Evolutionary conservation across 2,888 invertebrate genomes (phyloP), one percentile per base, ranked within the genome.

Genomic region (Deroplatys truncata): DNA sequence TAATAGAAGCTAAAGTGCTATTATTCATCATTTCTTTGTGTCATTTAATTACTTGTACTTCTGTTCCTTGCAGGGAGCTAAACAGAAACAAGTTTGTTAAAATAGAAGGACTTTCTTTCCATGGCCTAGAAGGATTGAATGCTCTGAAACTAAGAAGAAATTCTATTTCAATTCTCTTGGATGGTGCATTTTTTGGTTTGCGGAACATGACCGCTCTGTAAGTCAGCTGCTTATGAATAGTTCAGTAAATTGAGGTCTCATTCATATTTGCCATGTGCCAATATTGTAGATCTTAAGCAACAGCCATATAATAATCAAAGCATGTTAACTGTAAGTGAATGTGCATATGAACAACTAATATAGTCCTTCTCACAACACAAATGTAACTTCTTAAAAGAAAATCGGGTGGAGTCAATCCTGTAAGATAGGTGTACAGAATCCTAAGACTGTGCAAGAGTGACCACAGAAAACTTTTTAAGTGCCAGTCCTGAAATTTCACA

Each of bases 181-280:
- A 98, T 95, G 98, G 98, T 89, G 97, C 98, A 88, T 99, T 99
- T 93, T 98, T 96, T 95, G 97, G 97, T 89, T 95, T 98, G 92
- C 96, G 95, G 91, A 96, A 95, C 91, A 96, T 98, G 91, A 92
- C 93, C 88, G 93, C 93, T 90, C 92, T 95, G 95, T 95, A 93
- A 94, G 94, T 93, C 56, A 35, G 35, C 90, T 90, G 89, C 5
- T 43, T 86, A 28, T 83, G 0, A 28, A 25, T 83, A 28, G n/a
- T 13, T n/a, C n/a, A 10, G 25, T 28, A 83, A 28, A 28, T 9
- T 9, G 25, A 82, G 9, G 9, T n/a, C 13, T 83, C 10, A 13
- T 83, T 28, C n/a, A 83, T 28, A 28, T 9, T n/a, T 13, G 8
- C 83, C 1, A 25, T 83, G 8, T 83, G 9, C 25, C 10, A 28